phyloP scores from a whole-genome alignment of 2,888 invertebrate species.

The Hirtodrosophila duncani region DNA sequence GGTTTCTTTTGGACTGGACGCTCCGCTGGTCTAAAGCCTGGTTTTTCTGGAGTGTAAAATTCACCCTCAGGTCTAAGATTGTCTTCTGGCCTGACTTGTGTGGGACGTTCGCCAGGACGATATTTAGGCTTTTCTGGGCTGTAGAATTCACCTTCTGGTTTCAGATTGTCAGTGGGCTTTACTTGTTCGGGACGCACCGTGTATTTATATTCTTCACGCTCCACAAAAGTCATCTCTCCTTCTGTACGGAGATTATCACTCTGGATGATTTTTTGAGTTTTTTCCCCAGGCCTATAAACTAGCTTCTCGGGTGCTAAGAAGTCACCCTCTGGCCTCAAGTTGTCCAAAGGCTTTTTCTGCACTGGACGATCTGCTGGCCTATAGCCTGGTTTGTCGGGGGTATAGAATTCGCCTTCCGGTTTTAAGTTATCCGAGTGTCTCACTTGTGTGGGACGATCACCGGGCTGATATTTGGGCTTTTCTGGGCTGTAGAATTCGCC shows the following conservation, averaged over 20 bases:
- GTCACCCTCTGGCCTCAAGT: constrained; percentile 81
- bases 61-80: constrained; percentile 18
- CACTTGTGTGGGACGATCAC: constrained; percentile 68
- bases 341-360: constrained; percentile 80
- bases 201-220: constrained; percentile 79
- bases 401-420: constrained; percentile 79
- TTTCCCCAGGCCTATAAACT: constrained; percentile 79
- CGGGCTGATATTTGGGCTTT: constrained; percentile 22
- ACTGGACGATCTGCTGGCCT: constrained; percentile 79
- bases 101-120: constrained; percentile 77
- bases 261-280: constrained; percentile 78
- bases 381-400: constrained; percentile 74
- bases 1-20: constrained; percentile 78
- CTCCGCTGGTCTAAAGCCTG: constrained; percentile 79
- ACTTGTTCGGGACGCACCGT: constrained; percentile 75
- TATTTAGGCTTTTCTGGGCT: constrained; percentile 78
- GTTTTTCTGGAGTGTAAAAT: constrained; percentile 73
- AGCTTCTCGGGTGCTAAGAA: constrained; percentile 79
- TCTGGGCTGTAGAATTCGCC: constrained; percentile 80
- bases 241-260: constrained; percentile 78
- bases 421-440: constrained; percentile 80
- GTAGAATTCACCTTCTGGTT: constrained; percentile 81
- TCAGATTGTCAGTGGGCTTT: constrained; percentile 80
- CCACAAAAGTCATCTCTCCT: constrained; percentile 63
- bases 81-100: constrained; percentile 79